phyloP scores from a whole-genome alignment of 2,113 vertebrate species.

The Pipra filicauda region DNA sequence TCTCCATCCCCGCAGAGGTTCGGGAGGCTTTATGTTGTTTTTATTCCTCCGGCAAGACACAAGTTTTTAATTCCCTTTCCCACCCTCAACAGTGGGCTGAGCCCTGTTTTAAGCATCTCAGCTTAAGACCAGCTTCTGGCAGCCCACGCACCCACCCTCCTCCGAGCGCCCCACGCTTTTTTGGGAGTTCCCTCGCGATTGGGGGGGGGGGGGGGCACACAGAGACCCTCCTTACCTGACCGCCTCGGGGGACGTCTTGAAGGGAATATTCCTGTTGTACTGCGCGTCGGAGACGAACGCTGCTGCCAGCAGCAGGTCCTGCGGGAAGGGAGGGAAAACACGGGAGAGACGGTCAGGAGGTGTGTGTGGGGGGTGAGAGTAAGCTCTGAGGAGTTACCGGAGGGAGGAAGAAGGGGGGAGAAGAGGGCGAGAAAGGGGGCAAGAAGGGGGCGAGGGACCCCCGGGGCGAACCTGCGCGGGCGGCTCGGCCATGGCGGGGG shows the following conservation, averaged over 20 bases:
- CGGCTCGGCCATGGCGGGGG: background rate
- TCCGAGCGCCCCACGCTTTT: background rate
- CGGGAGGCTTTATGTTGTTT: rapidly evolving
- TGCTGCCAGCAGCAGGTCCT: constrained; percentile 85
- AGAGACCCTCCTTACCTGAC: constrained; percentile 77
- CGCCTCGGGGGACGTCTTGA: constrained; percentile 83
- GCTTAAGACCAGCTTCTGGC: background rate
- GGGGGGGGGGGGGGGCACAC: rapidly evolving
- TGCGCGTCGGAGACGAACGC: constrained; percentile 92
- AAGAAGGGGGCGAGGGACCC: background rate
- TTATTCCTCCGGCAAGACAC: rapidly evolving
- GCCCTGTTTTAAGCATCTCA: background rate
- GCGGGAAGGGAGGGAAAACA: background rate
- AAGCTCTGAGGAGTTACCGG: rapidly evolving
- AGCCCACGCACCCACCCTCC: background rate
- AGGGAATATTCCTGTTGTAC: constrained; percentile 90
- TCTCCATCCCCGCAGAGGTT: background rate
- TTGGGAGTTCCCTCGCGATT: rapidly evolving
- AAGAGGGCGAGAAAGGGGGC: no score
- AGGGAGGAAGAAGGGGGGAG: no score
- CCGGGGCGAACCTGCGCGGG: background rate
- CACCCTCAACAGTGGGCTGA: rapidly evolving
- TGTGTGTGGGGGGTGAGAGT: rapidly evolving
- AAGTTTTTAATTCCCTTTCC: background rate
- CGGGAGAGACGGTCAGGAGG: background rate